Conservation (phyloP, 2,888 invertebrate species). For the Pollenia griseotomentosa region DNA sequence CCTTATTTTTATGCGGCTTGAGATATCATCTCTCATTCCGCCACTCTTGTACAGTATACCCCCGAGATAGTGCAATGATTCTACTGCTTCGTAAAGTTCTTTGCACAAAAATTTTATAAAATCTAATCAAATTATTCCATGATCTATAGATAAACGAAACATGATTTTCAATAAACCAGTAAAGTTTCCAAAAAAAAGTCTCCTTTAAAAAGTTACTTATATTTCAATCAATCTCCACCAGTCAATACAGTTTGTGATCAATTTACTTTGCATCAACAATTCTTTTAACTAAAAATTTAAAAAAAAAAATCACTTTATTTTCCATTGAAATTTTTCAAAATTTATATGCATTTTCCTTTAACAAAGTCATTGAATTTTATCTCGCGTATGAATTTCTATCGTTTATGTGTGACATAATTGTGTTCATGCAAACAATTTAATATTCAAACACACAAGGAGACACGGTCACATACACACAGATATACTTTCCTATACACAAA, state of each 20-base stretch:
- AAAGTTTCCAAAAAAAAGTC: not conserved
- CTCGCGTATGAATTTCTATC: slow-evolving; percentile 14
- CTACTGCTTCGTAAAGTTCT: too few species aligned
- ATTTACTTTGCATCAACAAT: not conserved
- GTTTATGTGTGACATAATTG: slow-evolving; percentile 37
- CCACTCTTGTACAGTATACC: too few species aligned
- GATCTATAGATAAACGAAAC: too few species aligned
- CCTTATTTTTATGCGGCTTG: too few species aligned
- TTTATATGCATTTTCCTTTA: slow-evolving; percentile 5
- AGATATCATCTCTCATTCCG: too few species aligned
- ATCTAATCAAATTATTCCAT: not conserved
- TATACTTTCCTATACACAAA: not conserved
- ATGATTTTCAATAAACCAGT: not conserved
- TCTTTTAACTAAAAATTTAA: not conserved
- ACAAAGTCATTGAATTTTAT: slow-evolving; percentile 47
- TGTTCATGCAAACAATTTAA: slow-evolving; percentile 49
- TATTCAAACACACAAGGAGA: slow-evolving; percentile 6
- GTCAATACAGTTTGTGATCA: not conserved
- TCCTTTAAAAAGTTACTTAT: not conserved
- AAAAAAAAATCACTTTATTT: slow-evolving; percentile 3
- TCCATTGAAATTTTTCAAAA: slow-evolving; percentile 5
- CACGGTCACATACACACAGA: not conserved
- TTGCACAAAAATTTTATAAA: not conserved
- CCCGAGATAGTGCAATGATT: too few species aligned
- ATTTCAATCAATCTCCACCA: not conserved